Percentiles rank a stretch among this genome's conserved stretches.
phyloP scores from a whole-genome alignment of 1,140 invertebrate genomes.

The Drosophila pandora region DNA sequence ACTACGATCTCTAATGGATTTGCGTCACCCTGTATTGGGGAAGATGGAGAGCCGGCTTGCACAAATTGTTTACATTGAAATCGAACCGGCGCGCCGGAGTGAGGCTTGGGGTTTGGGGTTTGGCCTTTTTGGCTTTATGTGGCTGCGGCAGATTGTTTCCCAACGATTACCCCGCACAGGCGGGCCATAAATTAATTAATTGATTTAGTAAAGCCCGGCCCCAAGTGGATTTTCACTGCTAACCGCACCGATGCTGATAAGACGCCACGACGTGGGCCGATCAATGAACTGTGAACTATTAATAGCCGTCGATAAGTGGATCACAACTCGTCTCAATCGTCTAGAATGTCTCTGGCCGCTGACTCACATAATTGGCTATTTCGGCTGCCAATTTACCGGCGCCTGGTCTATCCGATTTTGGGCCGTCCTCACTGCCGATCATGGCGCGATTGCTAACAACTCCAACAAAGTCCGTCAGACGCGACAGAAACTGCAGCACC shows the following conservation, averaged over 20 bases:
- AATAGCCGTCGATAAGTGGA: conserved; percentile 38
- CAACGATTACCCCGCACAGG: conserved; percentile 62
- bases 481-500: conserved; percentile 64
- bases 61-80: conserved; percentile 72
- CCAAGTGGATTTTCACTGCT: conserved; percentile 58
- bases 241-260: conserved; percentile 29
- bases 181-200: conserved; percentile 73
- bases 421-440: conserved; percentile 22
- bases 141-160: conserved; percentile 57
- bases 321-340: background rate
- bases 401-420: conserved; percentile 34
- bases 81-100: conserved; percentile 16
- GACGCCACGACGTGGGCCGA: conserved; percentile 8
- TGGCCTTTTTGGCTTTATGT: conserved; percentile 59
- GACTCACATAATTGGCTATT: conserved; percentile 75
- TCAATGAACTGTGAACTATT: conserved; percentile 51
- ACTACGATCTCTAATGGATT: background rate
- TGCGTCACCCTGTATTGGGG: conserved; percentile 55
- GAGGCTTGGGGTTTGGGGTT: conserved; percentile 21
- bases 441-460: conserved; percentile 53
- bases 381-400: conserved; percentile 62
- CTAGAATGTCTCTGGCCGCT: conserved; percentile 1
- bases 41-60: conserved; percentile 48
- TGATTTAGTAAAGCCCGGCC: conserved; percentile 62
- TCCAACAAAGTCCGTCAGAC: conserved; percentile 41